A percentile compares a stretch with the other conserved stretches of the same genome.
phyloP scores from a whole-genome alignment of 2,797 vertebrate genomes.

The Diglossa cyanea region DNA sequence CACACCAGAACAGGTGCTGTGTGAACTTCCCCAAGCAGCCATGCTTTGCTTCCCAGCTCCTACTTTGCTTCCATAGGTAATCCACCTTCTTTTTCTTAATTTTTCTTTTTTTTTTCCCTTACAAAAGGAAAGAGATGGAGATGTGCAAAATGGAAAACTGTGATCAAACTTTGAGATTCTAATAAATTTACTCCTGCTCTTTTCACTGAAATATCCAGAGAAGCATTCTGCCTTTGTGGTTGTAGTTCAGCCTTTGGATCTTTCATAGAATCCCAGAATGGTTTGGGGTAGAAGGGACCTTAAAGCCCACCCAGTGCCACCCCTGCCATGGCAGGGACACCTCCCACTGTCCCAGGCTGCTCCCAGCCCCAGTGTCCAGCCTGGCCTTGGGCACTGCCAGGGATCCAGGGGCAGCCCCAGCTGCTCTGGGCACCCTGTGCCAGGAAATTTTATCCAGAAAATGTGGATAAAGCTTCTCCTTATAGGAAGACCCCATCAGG shows the following conservation, averaged over 20 bases:
- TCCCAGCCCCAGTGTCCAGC: not conserved
- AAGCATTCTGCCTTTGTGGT: not conserved
- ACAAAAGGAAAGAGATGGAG: not conserved
- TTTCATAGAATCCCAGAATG: accelerated
- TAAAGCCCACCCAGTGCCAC: accelerated
- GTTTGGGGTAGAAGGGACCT: not conserved
- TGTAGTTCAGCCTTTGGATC: not conserved
- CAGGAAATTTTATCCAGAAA: not conserved
- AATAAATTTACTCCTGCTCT: not conserved
- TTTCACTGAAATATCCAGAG: not conserved
- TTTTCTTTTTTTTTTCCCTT: not conserved
- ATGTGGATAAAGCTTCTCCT: not conserved
- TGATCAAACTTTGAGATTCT: not conserved
- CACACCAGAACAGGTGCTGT: not conserved
- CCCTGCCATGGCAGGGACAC: not conserved
- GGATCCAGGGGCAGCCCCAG: not conserved
- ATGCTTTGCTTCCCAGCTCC: not conserved
- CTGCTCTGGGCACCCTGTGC: no score
- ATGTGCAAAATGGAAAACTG: not conserved
- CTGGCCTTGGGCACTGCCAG: not conserved
- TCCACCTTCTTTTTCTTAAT: not conserved
- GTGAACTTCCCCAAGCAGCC: not conserved
- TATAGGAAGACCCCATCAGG: not conserved
- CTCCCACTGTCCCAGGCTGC: not conserved
- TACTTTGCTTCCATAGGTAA: not conserved